A percentile compares a stretch with the other conserved stretches of the same genome.
Conservation (phyloP, 2,797 vertebrate genomes). For the Haliaeetus vocifer region DNA sequence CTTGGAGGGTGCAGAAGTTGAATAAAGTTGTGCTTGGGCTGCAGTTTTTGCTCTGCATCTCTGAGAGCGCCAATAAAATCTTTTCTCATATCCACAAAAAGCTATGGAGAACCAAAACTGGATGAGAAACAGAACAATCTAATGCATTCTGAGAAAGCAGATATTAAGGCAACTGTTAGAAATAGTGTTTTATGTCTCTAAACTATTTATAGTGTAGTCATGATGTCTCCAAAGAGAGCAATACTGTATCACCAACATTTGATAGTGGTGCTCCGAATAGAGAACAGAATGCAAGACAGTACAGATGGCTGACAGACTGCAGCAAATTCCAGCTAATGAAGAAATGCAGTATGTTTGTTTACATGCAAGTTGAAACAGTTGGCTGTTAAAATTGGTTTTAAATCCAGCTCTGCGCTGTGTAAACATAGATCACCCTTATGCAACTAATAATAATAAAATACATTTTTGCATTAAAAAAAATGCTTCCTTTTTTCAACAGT, state of each 20-base stretch:
- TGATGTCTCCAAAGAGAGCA: constrained; percentile 64
- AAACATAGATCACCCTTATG: constrained; percentile 52
- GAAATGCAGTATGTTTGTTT: constrained; percentile 68
- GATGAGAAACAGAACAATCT: neutral
- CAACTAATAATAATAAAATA: constrained; percentile 58
- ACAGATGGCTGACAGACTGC: constrained; percentile 68
- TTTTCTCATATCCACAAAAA: neutral
- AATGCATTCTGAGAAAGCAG: constrained; percentile 40
- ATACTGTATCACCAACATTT: constrained; percentile 53
- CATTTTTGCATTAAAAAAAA: neutral
- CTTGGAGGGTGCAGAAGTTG: neutral
- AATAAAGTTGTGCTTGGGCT: neutral
- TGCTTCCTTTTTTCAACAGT: neutral
- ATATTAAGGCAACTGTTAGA: constrained; percentile 54
- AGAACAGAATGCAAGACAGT: constrained; percentile 60
- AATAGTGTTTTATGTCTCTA: constrained; percentile 28
- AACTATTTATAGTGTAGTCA: constrained; percentile 58
- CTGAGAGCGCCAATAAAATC: neutral
- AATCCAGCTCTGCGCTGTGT: constrained; percentile 61
- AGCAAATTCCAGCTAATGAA: constrained; percentile 68
- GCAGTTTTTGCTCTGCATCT: neutral
- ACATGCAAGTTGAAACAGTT: constrained; percentile 49
- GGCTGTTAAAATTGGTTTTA: constrained; percentile 47
- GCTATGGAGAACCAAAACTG: neutral
- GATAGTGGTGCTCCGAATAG: constrained; percentile 45